Evolutionary conservation across 2,888 invertebrate genomes (phyloP).

Genomic region (Archips xylosteana): DNA sequence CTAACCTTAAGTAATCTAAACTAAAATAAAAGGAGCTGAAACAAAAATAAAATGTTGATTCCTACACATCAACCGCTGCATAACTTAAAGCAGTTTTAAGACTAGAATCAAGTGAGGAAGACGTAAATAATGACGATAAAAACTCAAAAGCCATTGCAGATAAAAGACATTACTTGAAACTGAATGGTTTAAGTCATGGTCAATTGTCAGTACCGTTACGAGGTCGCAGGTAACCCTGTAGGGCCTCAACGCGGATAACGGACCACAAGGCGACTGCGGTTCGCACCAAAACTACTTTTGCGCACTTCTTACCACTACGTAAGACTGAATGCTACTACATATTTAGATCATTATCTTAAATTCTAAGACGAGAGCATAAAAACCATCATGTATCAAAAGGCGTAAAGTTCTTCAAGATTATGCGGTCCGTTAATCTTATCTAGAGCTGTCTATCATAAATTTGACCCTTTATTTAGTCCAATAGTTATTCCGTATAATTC

Average conservation of each 20-base stretch:
- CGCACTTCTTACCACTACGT: not conserved
- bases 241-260: constrained; percentile 46
- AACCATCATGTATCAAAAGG: not conserved
- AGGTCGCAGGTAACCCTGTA: constrained; percentile 50
- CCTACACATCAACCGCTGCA: no score
- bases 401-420: not conserved
- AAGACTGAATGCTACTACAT: not conserved
- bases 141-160: constrained; percentile 3
- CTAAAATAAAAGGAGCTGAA: no score
- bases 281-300: constrained; percentile 35
- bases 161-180: constrained; percentile 36
- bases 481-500: constrained; percentile 62
- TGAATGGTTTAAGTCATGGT: constrained; percentile 41
- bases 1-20: no score
- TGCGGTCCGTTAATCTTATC: constrained; percentile 17
- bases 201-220: constrained; percentile 46
- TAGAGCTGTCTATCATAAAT: constrained; percentile 56
- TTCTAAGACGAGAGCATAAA: not conserved
- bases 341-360: not conserved
- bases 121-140: constrained; percentile 5
- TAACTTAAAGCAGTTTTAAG: not conserved
- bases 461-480: constrained; percentile 47
- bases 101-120: not conserved
- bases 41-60: no score
- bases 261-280: constrained; percentile 34